Evolutionary conservation across 92 coral and sea anemone genomes (phyloP), one percentile per base, ranked within the genome.

Genomic region (Micromussa lordhowensis): DNA sequence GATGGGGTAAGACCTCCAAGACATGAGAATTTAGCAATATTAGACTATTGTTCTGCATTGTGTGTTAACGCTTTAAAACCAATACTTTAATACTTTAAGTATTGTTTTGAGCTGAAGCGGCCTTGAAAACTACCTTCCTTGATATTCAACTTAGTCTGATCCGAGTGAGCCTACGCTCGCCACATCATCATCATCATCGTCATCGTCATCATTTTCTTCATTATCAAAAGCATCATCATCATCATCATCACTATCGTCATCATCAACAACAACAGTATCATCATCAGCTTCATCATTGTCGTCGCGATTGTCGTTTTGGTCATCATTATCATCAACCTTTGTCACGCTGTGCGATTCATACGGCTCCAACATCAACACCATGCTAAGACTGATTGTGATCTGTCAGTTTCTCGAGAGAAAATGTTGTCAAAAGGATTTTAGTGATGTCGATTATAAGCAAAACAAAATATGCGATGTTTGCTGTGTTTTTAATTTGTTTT

Each of bases 1-100:
- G 92, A 84, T 28, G 85, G 85, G 35, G 94, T 92, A 92, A 35
- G 92, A 89, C n/a, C 5, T 0, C 28, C 11, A 61, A 61, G 66
- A 59, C n/a, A 21, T 59, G 21, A 59, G 5, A 17, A 59, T 59
- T 0, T 59, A 16, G 24, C 28, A 0, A 21, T 22, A 57, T 40
- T 40, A 57, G 22, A 21, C 63, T 21, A 18, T 0, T 57, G 63
- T 19, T n/a, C 24, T 58, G 64, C 3, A 5, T 61, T 29, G 68
- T 26, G 29, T 22, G 68, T 10, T 0, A 22, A 61, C 28, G n/a
- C 29, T 21, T 61, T 1, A 61, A 57, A 57, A 3, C 63, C 19
- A 57, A 53, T 53, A 1, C 14, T 53, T 53, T 53, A 24, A 57
- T 57, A 16, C n/a, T 17, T 1, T 57, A 18, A 19, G 3, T 16